phyloP scores from a whole-genome alignment of 2,113 vertebrate species.

The Hippocampus zosterae region DNA sequence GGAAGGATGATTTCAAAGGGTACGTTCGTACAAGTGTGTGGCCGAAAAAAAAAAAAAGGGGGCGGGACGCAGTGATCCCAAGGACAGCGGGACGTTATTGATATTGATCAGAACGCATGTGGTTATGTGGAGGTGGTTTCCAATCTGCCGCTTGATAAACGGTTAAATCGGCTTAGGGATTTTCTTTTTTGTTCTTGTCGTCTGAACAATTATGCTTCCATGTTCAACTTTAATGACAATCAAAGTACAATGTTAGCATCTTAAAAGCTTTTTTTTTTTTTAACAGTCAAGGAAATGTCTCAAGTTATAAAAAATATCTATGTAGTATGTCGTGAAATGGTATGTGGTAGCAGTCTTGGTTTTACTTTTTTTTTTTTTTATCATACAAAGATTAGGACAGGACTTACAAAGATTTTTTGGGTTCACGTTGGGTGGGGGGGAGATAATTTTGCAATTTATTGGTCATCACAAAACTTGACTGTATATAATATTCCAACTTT shows the following conservation, averaged over 20 bases:
- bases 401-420: too few relatives aligned
- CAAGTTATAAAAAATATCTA: too few relatives aligned
- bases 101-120: slow-evolving; percentile 44
- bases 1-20: slow-evolving; percentile 21
- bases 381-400: too few relatives aligned
- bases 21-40: neutral
- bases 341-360: too few relatives aligned
- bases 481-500: too few relatives aligned
- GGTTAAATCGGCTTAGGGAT: slow-evolving; percentile 24
- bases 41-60: slow-evolving; percentile 1
- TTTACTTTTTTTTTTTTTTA: too few relatives aligned
- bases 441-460: too few relatives aligned
- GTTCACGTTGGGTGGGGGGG: too few relatives aligned
- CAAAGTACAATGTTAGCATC: neutral
- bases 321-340: too few relatives aligned
- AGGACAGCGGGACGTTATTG: slow-evolving; percentile 47
- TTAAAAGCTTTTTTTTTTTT: neutral
- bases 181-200: slow-evolving; percentile 16
- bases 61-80: slow-evolving; percentile 40
- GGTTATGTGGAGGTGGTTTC: slow-evolving; percentile 11
- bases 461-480: too few relatives aligned
- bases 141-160: slow-evolving; percentile 7
- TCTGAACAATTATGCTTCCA: slow-evolving; percentile 6
- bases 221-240: slow-evolving; percentile 1
- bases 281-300: too few relatives aligned